Percentiles rank a stretch among this genome's conserved stretches.
phyloP scores from a whole-genome alignment of 1,140 invertebrate species.

The Aphaenogaster floridana region DNA sequence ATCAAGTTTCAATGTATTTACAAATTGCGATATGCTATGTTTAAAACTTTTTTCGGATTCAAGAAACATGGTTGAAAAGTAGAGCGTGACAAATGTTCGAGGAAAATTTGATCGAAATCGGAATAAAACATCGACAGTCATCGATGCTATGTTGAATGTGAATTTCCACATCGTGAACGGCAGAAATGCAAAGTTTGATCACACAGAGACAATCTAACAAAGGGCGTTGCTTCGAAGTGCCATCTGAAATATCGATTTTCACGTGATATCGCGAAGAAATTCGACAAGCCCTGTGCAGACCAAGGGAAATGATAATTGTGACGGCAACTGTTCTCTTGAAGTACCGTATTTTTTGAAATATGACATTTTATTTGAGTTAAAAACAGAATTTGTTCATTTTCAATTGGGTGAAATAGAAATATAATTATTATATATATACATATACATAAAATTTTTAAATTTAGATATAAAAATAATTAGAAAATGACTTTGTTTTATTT shows the following conservation, averaged over 20 bases:
- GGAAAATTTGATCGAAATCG: slow-evolving; percentile 39
- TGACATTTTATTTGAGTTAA: background rate
- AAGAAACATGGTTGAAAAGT: slow-evolving; percentile 12
- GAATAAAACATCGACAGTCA: slow-evolving; percentile 26
- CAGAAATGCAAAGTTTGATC: slow-evolving; percentile 43
- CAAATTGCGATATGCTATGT: background rate
- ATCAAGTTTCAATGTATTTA: background rate
- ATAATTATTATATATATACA: background rate
- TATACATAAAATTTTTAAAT: background rate
- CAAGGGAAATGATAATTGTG: background rate
- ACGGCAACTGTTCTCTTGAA: background rate
- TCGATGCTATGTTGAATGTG: slow-evolving; percentile 23
- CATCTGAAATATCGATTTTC: slow-evolving; percentile 32
- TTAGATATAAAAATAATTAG: slow-evolving; percentile 9
- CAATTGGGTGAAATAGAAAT: background rate
- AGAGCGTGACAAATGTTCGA: slow-evolving; percentile 30
- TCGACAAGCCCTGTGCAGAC: background rate
- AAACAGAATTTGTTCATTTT: background rate
- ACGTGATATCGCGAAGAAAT: slow-evolving; percentile 33
- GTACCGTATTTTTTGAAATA: background rate
- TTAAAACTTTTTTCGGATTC: slow-evolving; percentile 20
- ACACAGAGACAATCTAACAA: slow-evolving; percentile 30
- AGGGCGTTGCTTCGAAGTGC: slow-evolving; percentile 22
- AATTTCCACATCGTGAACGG: slow-evolving; percentile 30
- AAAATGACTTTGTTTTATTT: background rate